These are phyloP conservation scores for Pipa parva DNA, from an alignment of 2,113 vertebrate genomes.

Conservation along the genomic window DNA sequence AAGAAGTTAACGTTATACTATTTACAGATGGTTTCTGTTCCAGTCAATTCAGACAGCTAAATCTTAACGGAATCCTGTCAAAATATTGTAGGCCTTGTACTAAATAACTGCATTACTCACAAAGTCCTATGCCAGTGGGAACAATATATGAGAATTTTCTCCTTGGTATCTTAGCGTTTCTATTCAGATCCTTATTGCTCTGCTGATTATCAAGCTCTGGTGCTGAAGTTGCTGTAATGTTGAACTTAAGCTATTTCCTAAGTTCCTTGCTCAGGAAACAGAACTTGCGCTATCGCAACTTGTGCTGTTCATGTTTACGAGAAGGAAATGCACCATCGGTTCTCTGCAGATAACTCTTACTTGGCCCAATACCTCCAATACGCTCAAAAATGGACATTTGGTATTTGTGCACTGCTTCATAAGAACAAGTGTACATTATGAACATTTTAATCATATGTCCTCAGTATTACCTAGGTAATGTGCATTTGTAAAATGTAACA, in stretches of 20 bases:
- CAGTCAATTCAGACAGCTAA: too few relatives aligned
- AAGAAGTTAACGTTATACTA: too few relatives aligned
- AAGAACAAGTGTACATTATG: too few relatives aligned
- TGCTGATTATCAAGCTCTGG: neutral
- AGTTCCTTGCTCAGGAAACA: slow-evolving; percentile 28
- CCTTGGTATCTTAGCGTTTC: neutral
- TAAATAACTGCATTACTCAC: neutral
- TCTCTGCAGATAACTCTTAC: slow-evolving; percentile 5
- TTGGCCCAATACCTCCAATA: too few relatives aligned
- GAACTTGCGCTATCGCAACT: neutral
- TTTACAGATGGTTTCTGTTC: too few relatives aligned
- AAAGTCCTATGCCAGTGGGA: neutral
- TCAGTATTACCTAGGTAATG: too few relatives aligned
- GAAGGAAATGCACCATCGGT: neutral
- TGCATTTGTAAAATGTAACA: too few relatives aligned
- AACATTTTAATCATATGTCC: too few relatives aligned
- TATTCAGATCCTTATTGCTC: neutral
- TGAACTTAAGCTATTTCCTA: slow-evolving; percentile 14
- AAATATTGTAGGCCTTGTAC: neutral
- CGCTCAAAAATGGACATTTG: too few relatives aligned
- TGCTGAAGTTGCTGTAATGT: neutral
- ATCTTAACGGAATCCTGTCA: too few relatives aligned
- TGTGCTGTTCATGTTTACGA: neutral
- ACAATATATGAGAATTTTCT: neutral
- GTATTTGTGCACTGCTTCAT: too few relatives aligned